A percentile compares a stretch with the other conserved stretches of the same genome.
Evolutionary conservation across 2,797 vertebrate species (phyloP).

Genomic region (Limosa lapponica): DNA sequence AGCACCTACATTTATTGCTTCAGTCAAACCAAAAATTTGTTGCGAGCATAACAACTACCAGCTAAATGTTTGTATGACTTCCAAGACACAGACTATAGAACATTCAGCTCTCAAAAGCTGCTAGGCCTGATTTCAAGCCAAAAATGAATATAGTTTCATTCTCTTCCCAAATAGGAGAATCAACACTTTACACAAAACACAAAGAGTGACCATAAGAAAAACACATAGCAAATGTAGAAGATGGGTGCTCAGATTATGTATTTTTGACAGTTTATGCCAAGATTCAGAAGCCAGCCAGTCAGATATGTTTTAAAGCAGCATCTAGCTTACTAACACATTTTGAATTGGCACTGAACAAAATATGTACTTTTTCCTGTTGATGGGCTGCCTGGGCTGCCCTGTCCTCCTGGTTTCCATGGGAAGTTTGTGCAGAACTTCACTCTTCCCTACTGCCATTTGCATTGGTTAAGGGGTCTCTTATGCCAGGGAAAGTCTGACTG

Average conservation of each 20-base stretch:
- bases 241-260: neutral
- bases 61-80: neutral
- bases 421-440: neutral
- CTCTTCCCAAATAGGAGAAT: neutral
- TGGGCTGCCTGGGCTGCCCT: neutral
- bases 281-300: neutral
- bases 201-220: neutral
- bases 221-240: neutral
- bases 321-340: constrained; percentile 4
- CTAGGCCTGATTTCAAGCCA: neutral
- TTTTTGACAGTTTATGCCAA: neutral
- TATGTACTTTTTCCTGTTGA: neutral
- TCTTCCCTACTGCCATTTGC: neutral
- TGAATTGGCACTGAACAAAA: neutral
- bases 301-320: neutral
- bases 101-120: neutral
- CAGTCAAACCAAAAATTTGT: neutral
- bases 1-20: neutral
- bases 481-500: neutral
- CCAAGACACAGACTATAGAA: neutral
- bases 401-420: neutral
- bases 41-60: neutral
- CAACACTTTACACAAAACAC: neutral
- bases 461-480: neutral
- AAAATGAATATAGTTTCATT: neutral